A percentile compares a stretch with the other conserved stretches of the same genome.
Conservation (phyloP, 2,113 vertebrate species). For the Colistium nudipinnis region DNA sequence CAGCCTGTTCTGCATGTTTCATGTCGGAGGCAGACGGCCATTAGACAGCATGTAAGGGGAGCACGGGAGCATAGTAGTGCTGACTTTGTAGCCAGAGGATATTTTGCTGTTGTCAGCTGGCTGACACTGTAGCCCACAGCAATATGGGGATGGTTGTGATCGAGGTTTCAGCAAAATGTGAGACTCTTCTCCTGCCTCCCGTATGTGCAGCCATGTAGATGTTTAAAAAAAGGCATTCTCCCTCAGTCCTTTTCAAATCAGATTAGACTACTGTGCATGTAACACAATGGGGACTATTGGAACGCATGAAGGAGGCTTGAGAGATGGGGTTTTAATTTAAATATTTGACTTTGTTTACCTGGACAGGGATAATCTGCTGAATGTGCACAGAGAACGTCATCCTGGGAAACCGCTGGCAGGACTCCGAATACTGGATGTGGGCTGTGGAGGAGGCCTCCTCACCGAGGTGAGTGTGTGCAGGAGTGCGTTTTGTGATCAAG, state of each 20-base stretch:
- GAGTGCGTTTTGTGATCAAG: background rate
- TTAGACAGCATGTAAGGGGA: slow-evolving; percentile 2
- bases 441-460: slow-evolving; percentile 94
- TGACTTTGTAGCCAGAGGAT: slow-evolving; percentile 25
- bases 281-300: background rate
- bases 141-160: background rate
- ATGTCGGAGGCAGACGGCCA: slow-evolving; percentile 20
- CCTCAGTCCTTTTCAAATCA: background rate
- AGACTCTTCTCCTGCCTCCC: background rate
- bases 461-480: slow-evolving; percentile 84
- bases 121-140: slow-evolving; percentile 9
- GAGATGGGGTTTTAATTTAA: background rate
- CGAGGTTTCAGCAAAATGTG: background rate
- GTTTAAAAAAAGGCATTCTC: background rate
- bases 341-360: slow-evolving; percentile 27
- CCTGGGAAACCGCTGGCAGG: slow-evolving; percentile 87
- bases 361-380: slow-evolving; percentile 92
- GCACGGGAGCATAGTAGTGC: background rate
- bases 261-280: background rate
- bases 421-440: slow-evolving; percentile 90
- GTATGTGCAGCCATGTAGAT: background rate
- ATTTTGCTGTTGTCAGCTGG: slow-evolving; percentile 19
- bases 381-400: slow-evolving; percentile 74
- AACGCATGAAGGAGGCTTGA: background rate
- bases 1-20: slow-evolving; percentile 14